phyloP scores from a whole-genome alignment of 2,888 invertebrate species.

The Cotesia congregata region DNA sequence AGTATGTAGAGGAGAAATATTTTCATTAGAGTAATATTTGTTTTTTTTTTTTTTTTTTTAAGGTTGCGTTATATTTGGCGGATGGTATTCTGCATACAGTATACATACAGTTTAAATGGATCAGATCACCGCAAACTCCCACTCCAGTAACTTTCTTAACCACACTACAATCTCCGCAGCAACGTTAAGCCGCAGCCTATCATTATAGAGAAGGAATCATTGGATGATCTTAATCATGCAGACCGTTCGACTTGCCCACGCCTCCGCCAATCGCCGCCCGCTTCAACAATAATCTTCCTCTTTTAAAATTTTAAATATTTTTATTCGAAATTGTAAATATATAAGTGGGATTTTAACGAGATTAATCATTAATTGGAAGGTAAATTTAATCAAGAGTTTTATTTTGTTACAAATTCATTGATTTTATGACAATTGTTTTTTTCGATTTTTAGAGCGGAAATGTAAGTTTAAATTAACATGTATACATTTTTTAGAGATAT shows the following conservation, averaged over 20 bases:
- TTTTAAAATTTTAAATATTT: neutral
- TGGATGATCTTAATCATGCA: constrained; percentile 71
- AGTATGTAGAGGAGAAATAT: constrained; percentile 44
- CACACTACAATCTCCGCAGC: constrained; percentile 49
- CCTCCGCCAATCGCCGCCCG: constrained; percentile 65
- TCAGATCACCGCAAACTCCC: constrained; percentile 27
- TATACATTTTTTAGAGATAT: too few relatives aligned
- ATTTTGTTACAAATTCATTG: too few relatives aligned
- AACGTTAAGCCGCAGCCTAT: constrained; percentile 61
- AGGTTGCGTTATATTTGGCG: neutral
- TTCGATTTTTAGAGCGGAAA: too few relatives aligned
- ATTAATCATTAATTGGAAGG: too few relatives aligned
- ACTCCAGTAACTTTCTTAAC: constrained; percentile 17
- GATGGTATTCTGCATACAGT: constrained; percentile 19
- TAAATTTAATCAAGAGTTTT: too few relatives aligned
- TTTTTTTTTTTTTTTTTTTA: constrained; percentile 35
- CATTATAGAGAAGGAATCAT: constrained; percentile 71
- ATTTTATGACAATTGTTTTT: too few relatives aligned
- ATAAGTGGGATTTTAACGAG: constrained; percentile 2
- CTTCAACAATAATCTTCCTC: constrained; percentile 63
- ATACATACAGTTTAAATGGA: constrained; percentile 44
- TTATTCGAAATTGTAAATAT: constrained; percentile 6
- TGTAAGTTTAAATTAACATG: too few relatives aligned
- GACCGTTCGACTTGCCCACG: constrained; percentile 64
- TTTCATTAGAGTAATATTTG: constrained; percentile 64